phyloP scores from a whole-genome alignment of 2,797 vertebrate species.

The Babyrousa celebensis region DNA sequence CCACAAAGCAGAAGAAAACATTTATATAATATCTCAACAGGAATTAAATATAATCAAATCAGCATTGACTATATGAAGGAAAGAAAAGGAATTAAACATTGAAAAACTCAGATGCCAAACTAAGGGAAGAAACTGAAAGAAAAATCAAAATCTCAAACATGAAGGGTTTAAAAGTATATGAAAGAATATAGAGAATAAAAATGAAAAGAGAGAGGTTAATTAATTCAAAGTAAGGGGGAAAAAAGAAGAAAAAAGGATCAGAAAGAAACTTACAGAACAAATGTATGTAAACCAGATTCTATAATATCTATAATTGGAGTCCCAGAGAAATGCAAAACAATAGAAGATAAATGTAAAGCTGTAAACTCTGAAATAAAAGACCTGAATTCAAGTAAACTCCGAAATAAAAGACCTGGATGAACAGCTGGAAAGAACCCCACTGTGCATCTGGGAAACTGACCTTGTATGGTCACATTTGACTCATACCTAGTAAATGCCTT shows the following conservation, averaged over 20 bases:
- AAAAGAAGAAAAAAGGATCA: constrained; percentile 26
- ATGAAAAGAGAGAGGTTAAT: constrained; percentile 5
- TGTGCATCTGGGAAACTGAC: background rate
- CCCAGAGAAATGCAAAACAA: constrained; percentile 16
- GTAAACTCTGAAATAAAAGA: constrained; percentile 44
- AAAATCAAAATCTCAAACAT: constrained; percentile 25
- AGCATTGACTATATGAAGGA: constrained; percentile 42
- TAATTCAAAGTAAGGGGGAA: constrained; percentile 10
- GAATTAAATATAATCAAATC: constrained; percentile 70
- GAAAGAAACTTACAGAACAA: constrained; percentile 11
- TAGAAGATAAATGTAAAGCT: constrained; percentile 13
- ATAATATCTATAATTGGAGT: background rate
- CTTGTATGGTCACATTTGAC: background rate
- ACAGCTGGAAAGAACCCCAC: background rate
- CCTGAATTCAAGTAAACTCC: background rate
- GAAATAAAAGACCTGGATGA: constrained; percentile 15
- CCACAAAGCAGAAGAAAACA: constrained; percentile 51
- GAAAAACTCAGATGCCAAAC: background rate
- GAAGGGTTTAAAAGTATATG: background rate
- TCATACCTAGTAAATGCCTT: constrained; percentile 5
- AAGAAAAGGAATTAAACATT: background rate
- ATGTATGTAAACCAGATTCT: background rate
- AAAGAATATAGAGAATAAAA: background rate
- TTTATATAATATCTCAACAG: constrained; percentile 44
- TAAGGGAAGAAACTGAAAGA: constrained; percentile 26